Conservation (phyloP, 2,113 vertebrate genomes). For the Gadus macrocephalus region DNA sequence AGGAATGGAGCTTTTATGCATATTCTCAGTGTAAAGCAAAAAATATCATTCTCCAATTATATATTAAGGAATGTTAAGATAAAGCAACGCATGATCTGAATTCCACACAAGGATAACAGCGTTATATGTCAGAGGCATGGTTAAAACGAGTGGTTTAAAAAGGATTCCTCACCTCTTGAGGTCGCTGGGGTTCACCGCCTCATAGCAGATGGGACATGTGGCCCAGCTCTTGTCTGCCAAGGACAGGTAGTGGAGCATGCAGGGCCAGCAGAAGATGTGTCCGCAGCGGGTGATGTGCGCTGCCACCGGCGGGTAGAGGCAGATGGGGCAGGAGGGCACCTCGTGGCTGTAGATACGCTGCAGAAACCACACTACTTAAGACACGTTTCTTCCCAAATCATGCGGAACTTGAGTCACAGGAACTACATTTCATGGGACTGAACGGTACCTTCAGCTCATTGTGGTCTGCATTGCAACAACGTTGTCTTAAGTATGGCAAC, state of each 20-base stretch:
- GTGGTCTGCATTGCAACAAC: too few relatives aligned
- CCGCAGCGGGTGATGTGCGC: slow-evolving; percentile 97
- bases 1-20: background rate
- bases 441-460: too few relatives aligned
- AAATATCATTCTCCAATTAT: too few relatives aligned
- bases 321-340: slow-evolving; percentile 97
- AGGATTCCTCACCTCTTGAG: slow-evolving; percentile 84
- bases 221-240: slow-evolving; percentile 93
- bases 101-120: too few relatives aligned
- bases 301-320: slow-evolving; percentile 91
- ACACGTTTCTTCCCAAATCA: background rate
- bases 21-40: too few relatives aligned
- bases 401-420: too few relatives aligned
- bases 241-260: slow-evolving; percentile 96
- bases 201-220: slow-evolving; percentile 96
- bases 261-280: slow-evolving; percentile 98
- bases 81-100: too few relatives aligned
- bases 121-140: too few relatives aligned
- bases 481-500: too few relatives aligned
- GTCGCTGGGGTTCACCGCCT: slow-evolving; percentile 87
- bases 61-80: too few relatives aligned
- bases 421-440: too few relatives aligned
- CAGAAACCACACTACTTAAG: slow-evolving; percentile 12
- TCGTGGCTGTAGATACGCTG: slow-evolving; percentile 97
- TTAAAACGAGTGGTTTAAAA: background rate